A percentile compares a stretch with the other conserved stretches of the same genome.
These are phyloP conservation scores for Podarcis muralis DNA, from an alignment of 2,113 vertebrate species.

Conservation along the genomic window DNA sequence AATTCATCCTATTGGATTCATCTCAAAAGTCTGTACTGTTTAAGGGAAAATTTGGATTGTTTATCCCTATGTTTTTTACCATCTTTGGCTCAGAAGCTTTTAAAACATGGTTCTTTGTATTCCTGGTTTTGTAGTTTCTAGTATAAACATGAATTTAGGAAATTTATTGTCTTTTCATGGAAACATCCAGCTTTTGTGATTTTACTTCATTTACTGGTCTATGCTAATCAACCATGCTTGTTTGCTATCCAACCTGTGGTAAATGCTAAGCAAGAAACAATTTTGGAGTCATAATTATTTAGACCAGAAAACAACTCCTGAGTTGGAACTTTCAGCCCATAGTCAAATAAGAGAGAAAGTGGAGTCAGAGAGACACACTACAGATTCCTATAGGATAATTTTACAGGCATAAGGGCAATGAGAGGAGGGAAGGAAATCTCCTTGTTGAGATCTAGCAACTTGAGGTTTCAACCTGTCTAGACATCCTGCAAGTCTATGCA, in stretches of 20 bases:
- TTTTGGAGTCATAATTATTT: not conserved
- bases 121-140: not conserved
- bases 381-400: not conserved
- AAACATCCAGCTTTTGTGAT: not conserved
- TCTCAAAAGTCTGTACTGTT: too few relatives aligned
- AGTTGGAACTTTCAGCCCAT: too few relatives aligned
- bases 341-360: not conserved
- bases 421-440: not conserved
- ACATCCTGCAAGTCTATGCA: not conserved
- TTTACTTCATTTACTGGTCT: too few relatives aligned
- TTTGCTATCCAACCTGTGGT: not conserved
- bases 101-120: not conserved
- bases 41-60: not conserved
- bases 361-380: not conserved
- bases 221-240: not conserved
- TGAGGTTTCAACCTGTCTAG: not conserved
- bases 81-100: not conserved
- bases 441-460: not conserved
- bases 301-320: not conserved
- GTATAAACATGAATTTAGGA: not conserved
- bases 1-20: too few relatives aligned
- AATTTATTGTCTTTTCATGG: not conserved
- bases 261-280: not conserved
- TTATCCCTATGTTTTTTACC: not conserved
- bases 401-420: not conserved